Base-by-base conservation (phyloP, 2,113 vertebrate genomes). In the Pterocles burchelli region DNA sequence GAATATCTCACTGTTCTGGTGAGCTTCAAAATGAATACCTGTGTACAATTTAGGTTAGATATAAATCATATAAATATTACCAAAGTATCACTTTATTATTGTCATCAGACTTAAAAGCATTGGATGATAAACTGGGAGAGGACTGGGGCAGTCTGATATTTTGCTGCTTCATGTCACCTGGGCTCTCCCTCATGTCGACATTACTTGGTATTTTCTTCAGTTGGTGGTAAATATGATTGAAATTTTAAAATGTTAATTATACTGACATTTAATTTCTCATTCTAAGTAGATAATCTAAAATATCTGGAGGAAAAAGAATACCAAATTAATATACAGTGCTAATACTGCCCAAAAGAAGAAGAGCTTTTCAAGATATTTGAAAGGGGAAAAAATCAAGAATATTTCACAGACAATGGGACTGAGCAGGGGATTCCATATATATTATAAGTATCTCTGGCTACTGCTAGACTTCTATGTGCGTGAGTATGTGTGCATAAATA, bases 221-320 rank as follows among this genome's bases (percentile, higher is more conserved):
- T 26, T 57, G 11, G 28, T 4, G 10, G 57, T 52, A 72, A 91
- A 91, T 29, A 28, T 38, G 43, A 74, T 79, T 75, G n/a, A 87
- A 52, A 80, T 83, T 94, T 81, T 5, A 31, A 80, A 52, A n/a
- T 36, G 63, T 90, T 92, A 91, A 84, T 91, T 94, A 52, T 72
- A 12, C 20, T 94, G 72, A 28, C 33, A 92, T 95, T 96, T 94
- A 71, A 93, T 96, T 78, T 93, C 62, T 90, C 22, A 29, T 70
- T 93, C 67, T 89, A 94, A 94, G 33, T 29, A 94, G 46, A 36
- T 86, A 25, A 73, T 91, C 61, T 7, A 17, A 95, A 88, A 79
- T 85, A 93, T 51, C 34, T 79, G 43, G 49, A 92, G 62, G 34
- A 59, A 94, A 88, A 96, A 93, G 17, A 17, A 49, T 34, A 16